These are phyloP conservation scores for Choristoneura rosaceana DNA, from an alignment of 2,888 invertebrate species.

Conservation along the genomic window DNA sequence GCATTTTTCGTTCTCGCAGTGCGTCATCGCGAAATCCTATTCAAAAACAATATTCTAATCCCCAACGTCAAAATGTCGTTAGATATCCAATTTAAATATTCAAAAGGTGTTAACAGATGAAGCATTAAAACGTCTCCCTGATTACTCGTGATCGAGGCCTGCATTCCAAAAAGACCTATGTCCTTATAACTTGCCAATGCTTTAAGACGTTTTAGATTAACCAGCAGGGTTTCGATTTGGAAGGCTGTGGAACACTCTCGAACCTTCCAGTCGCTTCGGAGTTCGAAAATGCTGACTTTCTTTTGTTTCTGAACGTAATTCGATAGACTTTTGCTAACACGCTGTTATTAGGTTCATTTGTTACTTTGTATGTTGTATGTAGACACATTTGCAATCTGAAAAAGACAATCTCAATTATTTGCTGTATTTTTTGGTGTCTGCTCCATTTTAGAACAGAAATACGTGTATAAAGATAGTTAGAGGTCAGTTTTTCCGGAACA, in stretches of 20 bases:
- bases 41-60: conserved; percentile 39
- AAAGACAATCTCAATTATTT: background rate
- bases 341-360: conserved; percentile 20
- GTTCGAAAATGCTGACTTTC: conserved; percentile 18
- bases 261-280: conserved; percentile 5
- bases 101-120: conserved; percentile 68
- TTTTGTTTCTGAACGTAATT: conserved; percentile 28
- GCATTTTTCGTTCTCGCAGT: background rate
- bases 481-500: too few species aligned
- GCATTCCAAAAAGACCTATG: conserved; percentile 6
- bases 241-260: background rate
- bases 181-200: background rate
- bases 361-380: conserved; percentile 1
- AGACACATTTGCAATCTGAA: conserved; percentile 3
- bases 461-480: too few species aligned
- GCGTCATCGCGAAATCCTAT: conserved; percentile 6
- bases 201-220: background rate
- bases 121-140: conserved; percentile 61
- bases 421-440: background rate
- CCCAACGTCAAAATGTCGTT: conserved; percentile 48
- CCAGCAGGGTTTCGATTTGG: background rate
- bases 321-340: conserved; percentile 23
- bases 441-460: too few species aligned
- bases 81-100: conserved; percentile 76
- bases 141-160: conserved; percentile 48